Base-by-base conservation (phyloP, 1,140 invertebrate species). In the Cydia pomonella region DNA sequence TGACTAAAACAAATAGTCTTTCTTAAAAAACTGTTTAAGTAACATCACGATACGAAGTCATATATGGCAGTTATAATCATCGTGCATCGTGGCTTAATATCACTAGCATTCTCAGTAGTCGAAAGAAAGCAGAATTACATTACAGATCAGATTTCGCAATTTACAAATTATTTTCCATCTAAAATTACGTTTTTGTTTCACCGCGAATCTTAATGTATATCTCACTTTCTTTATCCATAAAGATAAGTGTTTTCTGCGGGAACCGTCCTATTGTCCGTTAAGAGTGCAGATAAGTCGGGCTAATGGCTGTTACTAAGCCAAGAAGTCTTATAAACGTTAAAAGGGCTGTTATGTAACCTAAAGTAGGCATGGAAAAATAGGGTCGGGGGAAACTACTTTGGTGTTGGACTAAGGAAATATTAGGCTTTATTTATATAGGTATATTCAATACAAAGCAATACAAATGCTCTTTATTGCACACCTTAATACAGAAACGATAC, bases 201-300 rank as follows among this genome's bases (percentile, higher is more conserved):
- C 21, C 0, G 53, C 53, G 9, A 59, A 59, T 59, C 53, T 59
- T 59, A 59, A 59, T 59, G 53, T 59, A 59, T 23, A 59, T 59
- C 53, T 59, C 53, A 9, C 21, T 59, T 59, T 59, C 53, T 59
- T 59, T 59, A 59, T 9, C 53, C 53, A 59, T 59, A 59, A 59
- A 59, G 53, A 59, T 59, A 59, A 59, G 53, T 59, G 53, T 59
- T 59, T 59, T 59, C 53, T 59, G 18, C 18, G 18, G 18, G 9
- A 59, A 18, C 16, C 16, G 50, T 18, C 50, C 50, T 59, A 59
- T 59, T 59, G 53, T 59, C 53, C 21, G 53, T 23, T 59, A 59
- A 59, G 53, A 2, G 53, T 7, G 50, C 7, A 59, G 53, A 59
- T 59, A 59, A 59, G 18, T 59, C 53, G 12, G 10, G 53, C 53